Evolutionary conservation across 2,113 vertebrate species (phyloP).

Genomic region (Turnix velox): DNA sequence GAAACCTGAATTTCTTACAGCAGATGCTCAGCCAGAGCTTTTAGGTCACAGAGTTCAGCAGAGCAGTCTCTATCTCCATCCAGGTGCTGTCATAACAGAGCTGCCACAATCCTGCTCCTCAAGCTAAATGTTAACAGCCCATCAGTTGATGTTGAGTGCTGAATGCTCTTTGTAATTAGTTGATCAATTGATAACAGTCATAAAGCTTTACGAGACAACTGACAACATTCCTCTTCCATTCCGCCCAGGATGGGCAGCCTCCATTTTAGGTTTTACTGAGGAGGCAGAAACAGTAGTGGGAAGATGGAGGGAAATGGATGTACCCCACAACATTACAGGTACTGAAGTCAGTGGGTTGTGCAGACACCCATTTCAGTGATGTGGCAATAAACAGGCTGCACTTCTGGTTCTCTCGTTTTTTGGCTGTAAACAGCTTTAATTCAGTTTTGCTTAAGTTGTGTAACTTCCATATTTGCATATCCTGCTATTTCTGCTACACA

Average conservation of each 20-base stretch:
- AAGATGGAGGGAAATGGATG: not conserved
- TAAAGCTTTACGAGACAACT: not conserved
- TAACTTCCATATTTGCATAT: slow-evolving; percentile 31
- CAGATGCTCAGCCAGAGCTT: not conserved
- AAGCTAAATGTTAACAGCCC: not conserved
- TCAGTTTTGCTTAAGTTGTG: not conserved
- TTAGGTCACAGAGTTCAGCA: not conserved
- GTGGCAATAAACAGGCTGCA: slow-evolving; percentile 11
- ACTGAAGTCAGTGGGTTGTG: not conserved
- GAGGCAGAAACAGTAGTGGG: not conserved
- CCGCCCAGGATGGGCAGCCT: not conserved
- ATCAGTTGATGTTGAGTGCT: not conserved
- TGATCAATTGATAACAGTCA: not conserved
- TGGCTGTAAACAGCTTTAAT: not conserved
- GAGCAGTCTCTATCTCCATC: not conserved
- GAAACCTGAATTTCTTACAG: not conserved
- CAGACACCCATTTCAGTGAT: not conserved
- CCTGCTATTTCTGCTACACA: not conserved
- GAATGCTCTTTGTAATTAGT: not conserved
- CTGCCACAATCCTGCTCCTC: not conserved
- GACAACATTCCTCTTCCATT: not conserved
- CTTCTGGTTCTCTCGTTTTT: slow-evolving; percentile 1
- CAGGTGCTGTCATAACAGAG: not conserved
- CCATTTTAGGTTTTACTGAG: not conserved
- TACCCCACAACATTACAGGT: not conserved